A percentile compares a stretch with the other conserved stretches of the same genome.
These are phyloP conservation scores for Oasisia sp. DNA, from an alignment of 2,888 invertebrate genomes.

Conservation along the genomic window DNA sequence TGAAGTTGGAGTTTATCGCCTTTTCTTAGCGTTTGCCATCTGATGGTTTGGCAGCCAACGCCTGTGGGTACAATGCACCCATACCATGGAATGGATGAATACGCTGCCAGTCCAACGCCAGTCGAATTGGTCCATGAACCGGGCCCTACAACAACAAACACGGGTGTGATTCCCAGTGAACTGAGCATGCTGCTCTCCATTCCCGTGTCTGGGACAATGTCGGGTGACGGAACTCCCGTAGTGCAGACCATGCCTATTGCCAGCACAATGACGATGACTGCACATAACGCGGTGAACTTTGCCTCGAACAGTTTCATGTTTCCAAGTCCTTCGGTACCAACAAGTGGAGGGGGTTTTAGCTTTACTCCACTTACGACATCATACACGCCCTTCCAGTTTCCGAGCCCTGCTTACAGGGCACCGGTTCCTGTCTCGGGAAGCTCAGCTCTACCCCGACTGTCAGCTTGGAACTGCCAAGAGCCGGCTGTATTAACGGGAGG, in stretches of 20 bases:
- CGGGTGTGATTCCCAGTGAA: background rate
- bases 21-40: background rate
- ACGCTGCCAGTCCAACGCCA: background rate
- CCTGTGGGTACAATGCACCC: background rate
- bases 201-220: background rate
- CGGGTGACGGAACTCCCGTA: background rate
- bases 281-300: background rate
- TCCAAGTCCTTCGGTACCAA: background rate
- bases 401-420: background rate
- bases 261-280: background rate
- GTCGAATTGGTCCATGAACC: background rate
- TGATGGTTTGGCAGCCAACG: background rate
- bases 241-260: background rate
- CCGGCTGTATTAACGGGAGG: background rate
- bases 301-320: slow-evolving; percentile 2
- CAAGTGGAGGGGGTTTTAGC: background rate
- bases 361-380: slow-evolving; percentile 2
- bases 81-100: background rate
- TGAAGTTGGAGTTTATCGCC: too few species aligned
- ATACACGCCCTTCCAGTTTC: slow-evolving; percentile 2
- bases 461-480: background rate
- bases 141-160: background rate
- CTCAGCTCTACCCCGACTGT: background rate
- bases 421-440: background rate
- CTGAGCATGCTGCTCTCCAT: background rate